These are phyloP conservation scores for Crepidodera aurea DNA, from an alignment of 2,888 invertebrate species.

Conservation along the genomic window DNA sequence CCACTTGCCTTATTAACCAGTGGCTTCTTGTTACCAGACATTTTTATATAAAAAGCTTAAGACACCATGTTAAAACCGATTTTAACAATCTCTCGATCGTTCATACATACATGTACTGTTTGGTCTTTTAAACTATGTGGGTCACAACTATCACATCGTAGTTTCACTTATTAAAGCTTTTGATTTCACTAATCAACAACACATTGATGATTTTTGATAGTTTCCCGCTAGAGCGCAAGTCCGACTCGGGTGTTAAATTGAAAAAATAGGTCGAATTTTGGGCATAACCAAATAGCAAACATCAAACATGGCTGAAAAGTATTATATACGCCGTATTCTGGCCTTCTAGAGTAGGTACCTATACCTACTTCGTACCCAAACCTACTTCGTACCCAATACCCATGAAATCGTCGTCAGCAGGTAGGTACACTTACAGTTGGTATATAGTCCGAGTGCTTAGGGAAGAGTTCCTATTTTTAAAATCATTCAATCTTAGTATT, in stretches of 20 bases:
- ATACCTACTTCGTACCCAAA: not conserved
- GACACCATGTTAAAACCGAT: conserved; percentile 37
- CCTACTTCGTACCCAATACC: conserved; percentile 5
- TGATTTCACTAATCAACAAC: conserved; percentile 27
- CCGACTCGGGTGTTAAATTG: conserved; percentile 2
- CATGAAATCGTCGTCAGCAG: conserved; percentile 14
- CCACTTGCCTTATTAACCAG: conserved; percentile 54
- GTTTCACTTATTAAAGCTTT: conserved; percentile 39
- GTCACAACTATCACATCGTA: conserved; percentile 53
- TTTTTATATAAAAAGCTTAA: conserved; percentile 45
- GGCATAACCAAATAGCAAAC: not conserved
- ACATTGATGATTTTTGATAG: conserved; percentile 5
- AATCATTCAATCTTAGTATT: no score
- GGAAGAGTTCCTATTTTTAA: not conserved
- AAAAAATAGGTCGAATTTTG: conserved; percentile 12
- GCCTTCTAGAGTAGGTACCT: conserved; percentile 9
- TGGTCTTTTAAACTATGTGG: conserved; percentile 58
- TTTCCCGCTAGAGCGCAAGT: conserved; percentile 11
- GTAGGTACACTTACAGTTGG: not conserved
- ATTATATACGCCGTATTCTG: conserved; percentile 9
- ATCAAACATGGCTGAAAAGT: conserved; percentile 47
- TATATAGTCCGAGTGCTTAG: not conserved
- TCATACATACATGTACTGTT: conserved; percentile 43
- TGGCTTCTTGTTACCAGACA: conserved; percentile 62
- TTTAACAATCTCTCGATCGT: conserved; percentile 41